Percentiles rank a stretch among this genome's conserved stretches.
phyloP scores from a whole-genome alignment of 1,140 invertebrate species.

The Sarcophaga bullata region DNA sequence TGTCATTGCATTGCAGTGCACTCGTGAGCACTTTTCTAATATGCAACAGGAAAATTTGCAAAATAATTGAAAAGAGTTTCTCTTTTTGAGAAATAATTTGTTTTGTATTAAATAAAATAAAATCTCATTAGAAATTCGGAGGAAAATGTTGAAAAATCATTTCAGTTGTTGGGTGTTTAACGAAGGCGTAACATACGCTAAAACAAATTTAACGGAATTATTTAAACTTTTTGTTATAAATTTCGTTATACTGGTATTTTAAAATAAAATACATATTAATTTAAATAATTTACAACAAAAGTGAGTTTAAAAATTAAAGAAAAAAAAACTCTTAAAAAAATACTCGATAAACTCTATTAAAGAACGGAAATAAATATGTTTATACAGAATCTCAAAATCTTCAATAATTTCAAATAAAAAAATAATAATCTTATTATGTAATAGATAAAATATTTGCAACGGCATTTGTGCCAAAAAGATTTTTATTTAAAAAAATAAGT shows the following conservation, averaged over 20 bases:
- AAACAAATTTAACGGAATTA: slow-evolving; percentile 26
- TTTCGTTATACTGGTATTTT: slow-evolving; percentile 26
- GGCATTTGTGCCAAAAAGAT: background rate
- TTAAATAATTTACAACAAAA: background rate
- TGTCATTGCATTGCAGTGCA: background rate
- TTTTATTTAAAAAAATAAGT: background rate
- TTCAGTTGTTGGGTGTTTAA: slow-evolving; percentile 38
- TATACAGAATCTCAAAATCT: background rate
- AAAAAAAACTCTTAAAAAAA: background rate
- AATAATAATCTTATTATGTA: slow-evolving; percentile 3
- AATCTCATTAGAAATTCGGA: slow-evolving; percentile 22
- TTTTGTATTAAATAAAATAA: background rate
- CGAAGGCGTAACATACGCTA: slow-evolving; percentile 34
- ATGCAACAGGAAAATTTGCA: background rate
- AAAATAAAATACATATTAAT: slow-evolving; percentile 5
- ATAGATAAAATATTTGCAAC: slow-evolving; percentile 17
- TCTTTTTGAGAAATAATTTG: background rate
- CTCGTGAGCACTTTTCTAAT: background rate
- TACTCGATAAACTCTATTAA: background rate
- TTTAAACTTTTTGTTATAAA: slow-evolving; percentile 19
- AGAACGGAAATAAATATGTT: background rate
- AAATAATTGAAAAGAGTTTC: background rate
- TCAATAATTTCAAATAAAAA: background rate
- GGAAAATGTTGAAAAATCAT: background rate
- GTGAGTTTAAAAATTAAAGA: background rate